Conservation (phyloP, 2,797 vertebrate species). For the Anas capensis region DNA sequence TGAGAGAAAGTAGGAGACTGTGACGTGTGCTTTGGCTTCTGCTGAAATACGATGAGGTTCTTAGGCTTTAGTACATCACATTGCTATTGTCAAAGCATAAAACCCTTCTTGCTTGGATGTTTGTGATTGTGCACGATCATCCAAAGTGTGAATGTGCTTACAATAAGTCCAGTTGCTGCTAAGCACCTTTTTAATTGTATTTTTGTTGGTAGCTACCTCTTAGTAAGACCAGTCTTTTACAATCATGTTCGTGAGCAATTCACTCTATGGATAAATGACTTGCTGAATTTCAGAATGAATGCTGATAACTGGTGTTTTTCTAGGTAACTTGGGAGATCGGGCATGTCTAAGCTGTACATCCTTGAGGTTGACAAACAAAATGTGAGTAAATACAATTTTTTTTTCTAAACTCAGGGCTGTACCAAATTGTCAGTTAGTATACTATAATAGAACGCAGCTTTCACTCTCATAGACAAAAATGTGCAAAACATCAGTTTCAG, state of each 20-base stretch:
- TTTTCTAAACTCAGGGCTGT: background rate
- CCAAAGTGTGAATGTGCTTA: background rate
- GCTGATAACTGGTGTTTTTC: constrained; percentile 33
- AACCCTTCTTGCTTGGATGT: background rate
- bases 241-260: background rate
- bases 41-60: background rate
- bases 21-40: background rate
- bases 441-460: background rate
- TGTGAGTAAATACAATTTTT: constrained; percentile 79
- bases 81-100: background rate
- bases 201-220: background rate
- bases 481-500: background rate
- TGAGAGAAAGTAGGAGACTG: background rate
- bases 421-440: background rate
- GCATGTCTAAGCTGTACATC: constrained; percentile 86
- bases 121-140: background rate
- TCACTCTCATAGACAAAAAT: background rate
- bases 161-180: background rate
- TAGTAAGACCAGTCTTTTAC: background rate
- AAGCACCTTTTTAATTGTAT: background rate
- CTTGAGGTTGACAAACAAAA: constrained; percentile 81
- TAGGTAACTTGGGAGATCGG: constrained; percentile 85
- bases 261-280: background rate
- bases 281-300: background rate
- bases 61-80: background rate